phyloP scores from a whole-genome alignment of 2,888 invertebrate species.

The Watsonalla cultraria region DNA sequence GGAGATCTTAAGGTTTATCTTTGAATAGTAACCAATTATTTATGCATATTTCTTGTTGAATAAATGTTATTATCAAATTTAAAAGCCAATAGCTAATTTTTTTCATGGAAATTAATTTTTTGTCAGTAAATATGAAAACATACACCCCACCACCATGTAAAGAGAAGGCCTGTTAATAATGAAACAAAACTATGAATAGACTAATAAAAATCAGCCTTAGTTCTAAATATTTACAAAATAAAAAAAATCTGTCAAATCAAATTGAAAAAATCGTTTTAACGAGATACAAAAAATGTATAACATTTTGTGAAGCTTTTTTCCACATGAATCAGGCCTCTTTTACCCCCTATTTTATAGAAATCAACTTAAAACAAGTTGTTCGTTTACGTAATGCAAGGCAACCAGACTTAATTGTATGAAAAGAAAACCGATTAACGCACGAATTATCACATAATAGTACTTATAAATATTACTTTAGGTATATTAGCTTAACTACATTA shows the following conservation, averaged over 20 bases:
- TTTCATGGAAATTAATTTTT: too few species aligned
- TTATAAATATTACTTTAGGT: conserved; percentile 11
- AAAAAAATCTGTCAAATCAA: too few species aligned
- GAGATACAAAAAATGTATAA: not conserved
- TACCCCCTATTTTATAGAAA: conserved; percentile 18
- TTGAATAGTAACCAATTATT: too few species aligned
- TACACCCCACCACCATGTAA: conserved; percentile 51
- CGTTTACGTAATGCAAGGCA: conserved; percentile 69
- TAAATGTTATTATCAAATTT: too few species aligned
- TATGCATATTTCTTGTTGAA: too few species aligned
- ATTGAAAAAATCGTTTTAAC: not conserved
- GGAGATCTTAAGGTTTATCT: too few species aligned
- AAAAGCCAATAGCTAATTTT: too few species aligned
- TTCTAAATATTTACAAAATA: too few species aligned
- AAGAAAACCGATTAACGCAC: conserved; percentile 43
- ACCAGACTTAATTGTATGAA: conserved; percentile 38
- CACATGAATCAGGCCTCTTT: conserved; percentile 23
- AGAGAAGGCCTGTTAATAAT: conserved; percentile 27
- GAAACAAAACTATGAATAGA: conserved; percentile 6
- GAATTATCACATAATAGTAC: conserved; percentile 55
- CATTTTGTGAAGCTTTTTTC: not conserved
- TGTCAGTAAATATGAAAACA: not conserved
- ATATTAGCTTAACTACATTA: conserved; percentile 37
- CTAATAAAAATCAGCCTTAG: too few species aligned
- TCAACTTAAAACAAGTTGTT: conserved; percentile 11